Evolutionary conservation across 2,888 invertebrate species (phyloP).

Genomic region (Crioceris asparagi): DNA sequence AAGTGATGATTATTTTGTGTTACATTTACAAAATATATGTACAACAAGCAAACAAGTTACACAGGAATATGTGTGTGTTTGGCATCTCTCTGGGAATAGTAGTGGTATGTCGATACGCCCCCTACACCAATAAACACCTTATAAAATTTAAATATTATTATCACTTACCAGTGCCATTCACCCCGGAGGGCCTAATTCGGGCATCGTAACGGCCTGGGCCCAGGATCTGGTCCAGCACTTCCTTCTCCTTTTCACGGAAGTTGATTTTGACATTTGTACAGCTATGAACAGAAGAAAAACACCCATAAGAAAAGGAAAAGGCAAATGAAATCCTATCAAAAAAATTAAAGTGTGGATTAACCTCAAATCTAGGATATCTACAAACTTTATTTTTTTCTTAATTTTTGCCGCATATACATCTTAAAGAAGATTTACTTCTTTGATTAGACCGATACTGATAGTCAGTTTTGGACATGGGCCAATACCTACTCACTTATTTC

Average conservation of each 20-base stretch:
- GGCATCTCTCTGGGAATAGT: background rate
- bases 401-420: no score
- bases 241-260: conserved; percentile 89
- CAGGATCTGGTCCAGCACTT: conserved; percentile 86
- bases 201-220: conserved; percentile 87
- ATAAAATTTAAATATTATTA: conserved; percentile 9
- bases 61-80: no score
- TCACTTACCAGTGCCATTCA: conserved; percentile 84
- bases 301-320: background rate
- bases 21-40: conserved; percentile 32
- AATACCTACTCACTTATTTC: no score
- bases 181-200: conserved; percentile 83
- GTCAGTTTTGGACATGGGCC: no score
- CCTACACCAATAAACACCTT: conserved; percentile 16
- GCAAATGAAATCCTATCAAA: background rate
- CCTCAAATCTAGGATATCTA: no score
- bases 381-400: no score
- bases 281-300: conserved; percentile 41
- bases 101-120: conserved; percentile 16
- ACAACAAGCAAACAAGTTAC: conserved; percentile 29
- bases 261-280: conserved; percentile 74
- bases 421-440: no score
- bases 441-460: no score
- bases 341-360: no score
- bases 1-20: conserved; percentile 42